Evolutionary conservation across 2,113 vertebrate genomes (phyloP).

Genomic region (Sus scrofa): T2T-Sscrofa CM000812.6:133215501-133216000

Average conservation of each 20-base stretch:
- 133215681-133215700: slow-evolving; percentile 46
- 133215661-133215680: background rate
- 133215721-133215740: slow-evolving; percentile 82
- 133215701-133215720: slow-evolving; percentile 72
- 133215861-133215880: slow-evolving; percentile 74
- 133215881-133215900: slow-evolving; percentile 33
- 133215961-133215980: slow-evolving; percentile 94
- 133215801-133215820: slow-evolving; percentile 74
- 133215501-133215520: background rate
- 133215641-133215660: background rate
- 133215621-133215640: slow-evolving; percentile 7
- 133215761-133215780: slow-evolving; percentile 86
- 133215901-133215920: slow-evolving; percentile 72
- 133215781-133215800: slow-evolving; percentile 84
- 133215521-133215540: background rate
- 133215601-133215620: slow-evolving; percentile 36
- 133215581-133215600: slow-evolving; percentile 51
- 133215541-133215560: slow-evolving; percentile 51
- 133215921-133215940: slow-evolving; percentile 92
- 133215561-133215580: slow-evolving; percentile 50
- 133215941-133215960: slow-evolving; percentile 97
- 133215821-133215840: slow-evolving; percentile 72
- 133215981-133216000: slow-evolving; percentile 91
- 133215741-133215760: slow-evolving; percentile 78
- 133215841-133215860: slow-evolving; percentile 78